These are phyloP conservation scores for Scopus umbretta DNA, from an alignment of 2,113 vertebrate species.

Conservation along the genomic window DNA sequence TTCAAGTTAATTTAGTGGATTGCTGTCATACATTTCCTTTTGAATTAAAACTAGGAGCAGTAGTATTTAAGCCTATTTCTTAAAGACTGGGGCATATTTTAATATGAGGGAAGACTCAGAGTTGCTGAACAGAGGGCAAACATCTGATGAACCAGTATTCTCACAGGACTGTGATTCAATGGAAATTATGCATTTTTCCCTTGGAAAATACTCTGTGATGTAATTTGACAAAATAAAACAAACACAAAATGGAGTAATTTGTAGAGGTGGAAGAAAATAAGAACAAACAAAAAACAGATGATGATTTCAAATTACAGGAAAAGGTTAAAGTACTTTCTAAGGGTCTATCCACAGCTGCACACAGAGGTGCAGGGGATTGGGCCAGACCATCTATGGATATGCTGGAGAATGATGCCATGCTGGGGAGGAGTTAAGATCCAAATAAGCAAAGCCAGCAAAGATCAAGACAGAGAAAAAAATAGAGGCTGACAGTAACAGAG, in stretches of 20 bases:
- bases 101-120: neutral
- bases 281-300: neutral
- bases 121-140: neutral
- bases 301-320: neutral
- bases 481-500: neutral
- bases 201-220: neutral
- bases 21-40: neutral
- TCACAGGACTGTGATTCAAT: neutral
- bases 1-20: slow-evolving; percentile 42
- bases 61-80: slow-evolving; percentile 19
- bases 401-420: neutral
- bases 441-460: neutral
- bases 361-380: neutral
- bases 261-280: neutral
- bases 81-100: neutral
- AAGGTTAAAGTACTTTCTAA: neutral
- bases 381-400: rapidly evolving
- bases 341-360: neutral
- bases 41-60: neutral
- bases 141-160: neutral
- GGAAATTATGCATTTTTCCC: neutral
- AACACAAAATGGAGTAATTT: neutral
- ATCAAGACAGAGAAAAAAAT: neutral
- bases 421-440: neutral
- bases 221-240: neutral